Percentiles rank a stretch among this genome's conserved stretches.
Conservation (phyloP, 2,797 vertebrate genomes). For the Intellagama lesueurii region DNA sequence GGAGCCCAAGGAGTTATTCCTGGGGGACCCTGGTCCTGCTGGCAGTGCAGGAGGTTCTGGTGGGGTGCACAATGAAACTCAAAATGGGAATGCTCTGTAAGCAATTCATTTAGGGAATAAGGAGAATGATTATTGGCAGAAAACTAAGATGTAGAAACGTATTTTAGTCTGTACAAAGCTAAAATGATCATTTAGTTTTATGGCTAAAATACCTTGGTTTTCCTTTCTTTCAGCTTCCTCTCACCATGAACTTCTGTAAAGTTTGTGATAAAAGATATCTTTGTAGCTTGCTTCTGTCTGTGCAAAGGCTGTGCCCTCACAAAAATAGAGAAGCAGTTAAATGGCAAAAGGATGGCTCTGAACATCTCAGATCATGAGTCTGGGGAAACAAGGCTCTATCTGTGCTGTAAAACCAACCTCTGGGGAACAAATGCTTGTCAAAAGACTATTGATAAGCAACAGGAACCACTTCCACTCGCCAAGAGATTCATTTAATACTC, state of each 20-base stretch:
- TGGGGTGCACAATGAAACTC: no score
- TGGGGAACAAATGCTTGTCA: background rate
- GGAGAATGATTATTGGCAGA: background rate
- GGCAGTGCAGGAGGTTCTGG: no score
- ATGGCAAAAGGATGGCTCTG: background rate
- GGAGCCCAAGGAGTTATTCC: no score
- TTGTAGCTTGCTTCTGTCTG: background rate
- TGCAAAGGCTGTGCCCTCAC: background rate
- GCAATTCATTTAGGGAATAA: background rate
- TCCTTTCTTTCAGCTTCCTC: background rate
- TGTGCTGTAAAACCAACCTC: background rate
- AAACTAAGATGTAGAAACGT: background rate
- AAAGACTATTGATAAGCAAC: constrained; percentile 6
- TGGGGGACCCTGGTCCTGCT: no score
- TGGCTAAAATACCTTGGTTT: background rate
- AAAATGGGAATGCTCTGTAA: background rate
- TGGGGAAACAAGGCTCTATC: background rate
- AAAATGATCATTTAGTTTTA: background rate
- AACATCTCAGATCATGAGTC: background rate
- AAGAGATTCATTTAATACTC: background rate
- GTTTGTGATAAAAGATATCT: background rate
- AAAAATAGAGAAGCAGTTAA: background rate
- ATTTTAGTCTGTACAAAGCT: background rate
- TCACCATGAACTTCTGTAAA: background rate
- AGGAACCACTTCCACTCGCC: constrained; percentile 21